Evolutionary conservation across 2,888 invertebrate genomes (phyloP).

Genomic region (Lochmaea capreae): DNA sequence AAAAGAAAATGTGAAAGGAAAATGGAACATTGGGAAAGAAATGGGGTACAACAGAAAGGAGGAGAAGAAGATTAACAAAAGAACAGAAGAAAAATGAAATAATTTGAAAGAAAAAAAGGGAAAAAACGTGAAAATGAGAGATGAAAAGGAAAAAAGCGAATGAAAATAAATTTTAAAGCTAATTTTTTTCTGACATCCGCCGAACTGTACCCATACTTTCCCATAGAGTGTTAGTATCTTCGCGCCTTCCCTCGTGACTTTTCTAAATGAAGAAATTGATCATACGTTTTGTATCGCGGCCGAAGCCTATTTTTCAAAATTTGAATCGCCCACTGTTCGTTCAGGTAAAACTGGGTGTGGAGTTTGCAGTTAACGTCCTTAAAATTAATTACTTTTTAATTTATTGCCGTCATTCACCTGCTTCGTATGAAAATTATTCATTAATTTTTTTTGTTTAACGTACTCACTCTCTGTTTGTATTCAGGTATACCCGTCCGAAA

Average conservation of each 20-base stretch:
- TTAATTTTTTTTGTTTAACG: slow-evolving; percentile 33
- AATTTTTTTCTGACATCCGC: not conserved
- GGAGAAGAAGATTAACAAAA: no score
- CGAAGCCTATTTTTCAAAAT: slow-evolving; percentile 38
- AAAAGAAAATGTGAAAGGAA: no score
- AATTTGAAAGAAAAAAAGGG: no score
- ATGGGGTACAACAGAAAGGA: no score
- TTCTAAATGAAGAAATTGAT: slow-evolving; percentile 1
- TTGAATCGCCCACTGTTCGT: slow-evolving; percentile 44
- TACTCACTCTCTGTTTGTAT: slow-evolving; percentile 14
- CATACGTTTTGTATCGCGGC: slow-evolving; percentile 18
- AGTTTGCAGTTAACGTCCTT: slow-evolving; percentile 43
- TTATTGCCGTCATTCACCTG: slow-evolving; percentile 54
- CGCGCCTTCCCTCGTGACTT: not conserved
- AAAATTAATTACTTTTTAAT: slow-evolving; percentile 55
- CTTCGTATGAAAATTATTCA: slow-evolving; percentile 46
- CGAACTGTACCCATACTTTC: not conserved
- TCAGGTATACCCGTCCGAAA: slow-evolving; percentile 14
- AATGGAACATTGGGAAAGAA: no score
- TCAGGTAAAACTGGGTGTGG: slow-evolving; percentile 47
- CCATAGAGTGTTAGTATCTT: not conserved
- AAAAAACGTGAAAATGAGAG: no score
- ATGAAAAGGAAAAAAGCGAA: no score
- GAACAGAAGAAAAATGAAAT: no score
- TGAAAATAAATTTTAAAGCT: no score